These are phyloP conservation scores for Oreochromis aureus DNA, from an alignment of 2,113 vertebrate genomes.

Conservation along the genomic window DNA sequence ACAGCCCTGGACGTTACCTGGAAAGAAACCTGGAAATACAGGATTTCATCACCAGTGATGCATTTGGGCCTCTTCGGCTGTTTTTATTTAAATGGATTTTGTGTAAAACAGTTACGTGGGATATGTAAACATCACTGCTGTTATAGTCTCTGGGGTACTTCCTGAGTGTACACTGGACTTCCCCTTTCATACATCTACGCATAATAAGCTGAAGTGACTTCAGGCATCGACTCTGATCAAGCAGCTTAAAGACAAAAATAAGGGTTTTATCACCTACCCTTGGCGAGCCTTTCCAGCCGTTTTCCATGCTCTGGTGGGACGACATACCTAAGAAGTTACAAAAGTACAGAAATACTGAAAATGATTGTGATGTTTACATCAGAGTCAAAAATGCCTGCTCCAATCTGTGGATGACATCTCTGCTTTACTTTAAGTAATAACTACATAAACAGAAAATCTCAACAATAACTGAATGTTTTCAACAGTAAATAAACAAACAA, in stretches of 20 bases:
- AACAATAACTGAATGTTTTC: not conserved
- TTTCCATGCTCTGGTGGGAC: conserved; percentile 95
- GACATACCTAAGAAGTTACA: conserved; percentile 78
- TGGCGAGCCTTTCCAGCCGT: conserved; percentile 90
- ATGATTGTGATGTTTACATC: not conserved
- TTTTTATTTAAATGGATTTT: not conserved
- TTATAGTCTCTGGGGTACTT: rapidly evolving
- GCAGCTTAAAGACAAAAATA: not conserved
- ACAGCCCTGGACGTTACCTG: conserved; percentile 94
- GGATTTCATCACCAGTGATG: not conserved
- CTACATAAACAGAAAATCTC: not conserved
- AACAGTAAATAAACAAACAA: not conserved
- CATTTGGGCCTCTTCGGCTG: not conserved
- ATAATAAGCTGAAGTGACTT: not conserved
- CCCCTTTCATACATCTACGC: not conserved
- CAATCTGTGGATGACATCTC: not conserved
- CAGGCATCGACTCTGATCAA: not conserved
- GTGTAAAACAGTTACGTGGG: not conserved
- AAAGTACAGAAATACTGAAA: not conserved
- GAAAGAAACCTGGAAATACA: conserved; percentile 86
- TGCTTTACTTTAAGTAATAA: not conserved
- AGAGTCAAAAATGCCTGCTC: not conserved
- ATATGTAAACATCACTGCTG: not conserved
- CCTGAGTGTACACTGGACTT: not conserved
- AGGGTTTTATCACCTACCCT: conserved; percentile 72